Conservation (phyloP, 2,113 vertebrate genomes). For the Antigone vipio region DNA sequence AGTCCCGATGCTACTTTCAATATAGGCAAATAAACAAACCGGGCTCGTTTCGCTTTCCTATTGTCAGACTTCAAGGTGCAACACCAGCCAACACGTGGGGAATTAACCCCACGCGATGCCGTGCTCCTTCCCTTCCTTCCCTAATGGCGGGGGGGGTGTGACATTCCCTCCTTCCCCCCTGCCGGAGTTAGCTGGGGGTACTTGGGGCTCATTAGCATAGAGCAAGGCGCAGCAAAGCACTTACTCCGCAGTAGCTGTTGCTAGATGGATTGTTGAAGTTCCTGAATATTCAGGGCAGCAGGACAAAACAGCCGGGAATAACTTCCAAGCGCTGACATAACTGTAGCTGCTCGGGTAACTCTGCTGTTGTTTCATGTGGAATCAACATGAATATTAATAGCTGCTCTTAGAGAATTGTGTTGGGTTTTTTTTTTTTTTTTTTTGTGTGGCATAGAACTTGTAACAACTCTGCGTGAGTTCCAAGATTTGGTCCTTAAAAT, state of each 20-base stretch:
- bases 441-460: neutral
- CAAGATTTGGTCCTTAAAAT: conserved; percentile 12
- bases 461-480: neutral
- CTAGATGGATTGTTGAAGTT: neutral
- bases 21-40: neutral
- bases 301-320: conserved; percentile 41
- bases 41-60: neutral
- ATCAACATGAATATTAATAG: conserved; percentile 40
- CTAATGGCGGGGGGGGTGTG: neutral
- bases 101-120: neutral
- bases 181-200: neutral
- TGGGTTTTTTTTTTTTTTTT: neutral
- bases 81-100: neutral
- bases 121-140: neutral
- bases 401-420: neutral
- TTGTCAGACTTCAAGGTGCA: conserved; percentile 5
- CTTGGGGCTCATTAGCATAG: neutral
- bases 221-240: neutral
- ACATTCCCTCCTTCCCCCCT: neutral
- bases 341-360: conserved; percentile 4
- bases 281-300: conserved; percentile 31
- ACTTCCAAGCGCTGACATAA: conserved; percentile 30
- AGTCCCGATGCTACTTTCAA: neutral
- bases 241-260: neutral
- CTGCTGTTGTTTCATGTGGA: conserved; percentile 10